phyloP scores from a whole-genome alignment of 2,797 vertebrate species.

The Gallinago solitaria region DNA sequence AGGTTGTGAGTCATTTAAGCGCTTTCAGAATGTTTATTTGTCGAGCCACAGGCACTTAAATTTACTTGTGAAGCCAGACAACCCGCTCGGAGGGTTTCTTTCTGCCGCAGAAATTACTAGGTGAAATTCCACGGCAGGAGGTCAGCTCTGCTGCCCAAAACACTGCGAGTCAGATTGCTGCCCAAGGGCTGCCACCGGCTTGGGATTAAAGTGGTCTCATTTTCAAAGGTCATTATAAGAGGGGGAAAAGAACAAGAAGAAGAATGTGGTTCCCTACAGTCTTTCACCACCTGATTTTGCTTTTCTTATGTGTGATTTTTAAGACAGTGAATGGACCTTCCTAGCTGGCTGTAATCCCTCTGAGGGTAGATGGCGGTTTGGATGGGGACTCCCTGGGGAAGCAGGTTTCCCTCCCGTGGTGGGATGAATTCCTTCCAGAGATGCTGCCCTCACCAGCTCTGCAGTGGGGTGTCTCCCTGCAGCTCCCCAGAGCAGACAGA shows the following conservation, averaged over 20 bases:
- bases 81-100: neutral
- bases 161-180: rapidly evolving
- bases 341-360: neutral
- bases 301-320: neutral
- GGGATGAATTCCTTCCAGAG: neutral
- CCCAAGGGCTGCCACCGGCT: neutral
- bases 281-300: neutral
- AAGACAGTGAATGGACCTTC: neutral
- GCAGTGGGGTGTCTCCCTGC: neutral
- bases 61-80: slow-evolving; percentile 26
- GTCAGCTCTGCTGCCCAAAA: neutral
- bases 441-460: neutral
- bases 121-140: slow-evolving; percentile 47
- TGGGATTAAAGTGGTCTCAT: neutral
- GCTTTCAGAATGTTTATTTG: slow-evolving; percentile 61
- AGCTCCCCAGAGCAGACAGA: neutral
- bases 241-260: neutral
- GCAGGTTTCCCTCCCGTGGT: neutral
- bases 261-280: neutral
- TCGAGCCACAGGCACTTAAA: slow-evolving; percentile 42
- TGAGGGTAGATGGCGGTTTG: neutral
- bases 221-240: neutral
- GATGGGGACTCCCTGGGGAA: neutral
- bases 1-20: slow-evolving; percentile 51
- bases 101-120: slow-evolving; percentile 25